Conservation (phyloP, 2,797 vertebrate species). For the Lepilemur ruficaudatus region DNA sequence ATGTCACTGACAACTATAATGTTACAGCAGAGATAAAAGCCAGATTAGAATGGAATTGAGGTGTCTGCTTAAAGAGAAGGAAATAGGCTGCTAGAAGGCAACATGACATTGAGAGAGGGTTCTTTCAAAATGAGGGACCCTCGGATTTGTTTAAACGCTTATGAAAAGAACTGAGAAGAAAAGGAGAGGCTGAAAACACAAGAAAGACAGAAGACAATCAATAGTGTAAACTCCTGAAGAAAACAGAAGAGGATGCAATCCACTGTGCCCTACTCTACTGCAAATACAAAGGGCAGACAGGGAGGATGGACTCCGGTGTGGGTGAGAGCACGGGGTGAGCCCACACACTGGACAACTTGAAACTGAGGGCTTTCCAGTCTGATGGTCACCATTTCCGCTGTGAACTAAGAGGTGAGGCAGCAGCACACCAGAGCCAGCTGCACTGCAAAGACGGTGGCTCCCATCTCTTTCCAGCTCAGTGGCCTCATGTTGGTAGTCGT, state of each 20-base stretch:
- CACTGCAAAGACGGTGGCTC: background rate
- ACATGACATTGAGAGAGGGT: background rate
- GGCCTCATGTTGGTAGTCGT: rapidly evolving
- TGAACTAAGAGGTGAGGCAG: background rate
- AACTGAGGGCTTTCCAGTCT: background rate
- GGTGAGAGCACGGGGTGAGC: background rate
- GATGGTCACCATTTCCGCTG: background rate
- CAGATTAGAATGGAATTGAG: background rate
- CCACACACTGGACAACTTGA: background rate
- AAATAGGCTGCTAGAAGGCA: background rate
- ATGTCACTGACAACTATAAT: too few relatives aligned
- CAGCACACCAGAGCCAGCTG: background rate
- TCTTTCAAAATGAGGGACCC: background rate
- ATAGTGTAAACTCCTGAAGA: background rate
- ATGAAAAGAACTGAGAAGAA: background rate
- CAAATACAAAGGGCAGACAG: too few relatives aligned
- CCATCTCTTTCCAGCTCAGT: background rate
- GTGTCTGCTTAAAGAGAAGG: background rate
- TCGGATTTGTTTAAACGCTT: background rate
- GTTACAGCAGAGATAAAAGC: background rate
- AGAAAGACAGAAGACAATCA: background rate
- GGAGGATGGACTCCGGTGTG: background rate
- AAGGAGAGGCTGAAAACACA: background rate
- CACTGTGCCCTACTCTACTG: too few relatives aligned
- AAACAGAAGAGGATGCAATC: background rate